phyloP scores from a whole-genome alignment of 1,140 invertebrate species.

The Euwallacea similis region DNA sequence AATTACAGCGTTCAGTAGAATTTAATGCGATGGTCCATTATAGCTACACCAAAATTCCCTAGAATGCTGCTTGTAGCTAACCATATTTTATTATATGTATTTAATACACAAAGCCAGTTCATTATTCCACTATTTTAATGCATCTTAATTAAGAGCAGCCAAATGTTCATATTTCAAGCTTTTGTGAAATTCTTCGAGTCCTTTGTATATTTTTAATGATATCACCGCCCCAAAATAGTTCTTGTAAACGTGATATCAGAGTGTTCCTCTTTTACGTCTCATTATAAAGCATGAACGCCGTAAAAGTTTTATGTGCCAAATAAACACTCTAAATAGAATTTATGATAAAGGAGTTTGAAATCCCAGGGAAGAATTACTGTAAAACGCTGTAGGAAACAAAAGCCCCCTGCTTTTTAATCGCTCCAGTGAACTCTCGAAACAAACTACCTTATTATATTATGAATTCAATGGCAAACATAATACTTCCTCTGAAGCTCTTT shows the following conservation, averaged over 20 bases:
- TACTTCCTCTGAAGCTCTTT: no score
- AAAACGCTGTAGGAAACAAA: no score
- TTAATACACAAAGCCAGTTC: not conserved
- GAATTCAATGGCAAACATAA: no score
- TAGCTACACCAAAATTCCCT: not conserved
- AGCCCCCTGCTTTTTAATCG: no score
- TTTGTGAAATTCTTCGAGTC: not conserved
- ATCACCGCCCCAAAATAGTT: not conserved
- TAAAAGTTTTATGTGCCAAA: constrained; percentile 2
- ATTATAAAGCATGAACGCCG: not conserved
- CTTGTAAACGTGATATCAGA: not conserved
- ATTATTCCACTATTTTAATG: not conserved
- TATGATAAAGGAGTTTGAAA: not conserved
- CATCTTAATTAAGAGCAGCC: not conserved
- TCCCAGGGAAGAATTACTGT: no score
- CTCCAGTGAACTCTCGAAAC: no score
- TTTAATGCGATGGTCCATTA: not conserved
- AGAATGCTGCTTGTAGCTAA: not conserved
- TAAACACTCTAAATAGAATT: constrained; percentile 3
- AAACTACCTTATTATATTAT: no score
- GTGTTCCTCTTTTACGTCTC: constrained; percentile 1
- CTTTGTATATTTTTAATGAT: constrained; percentile 2
- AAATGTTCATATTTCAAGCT: not conserved
- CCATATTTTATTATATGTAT: not conserved
- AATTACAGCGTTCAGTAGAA: not conserved